Evolutionary conservation across 2,113 vertebrate genomes (phyloP), one percentile per base, ranked within the genome.

Genomic region (Neodon shergylaensis): DNA sequence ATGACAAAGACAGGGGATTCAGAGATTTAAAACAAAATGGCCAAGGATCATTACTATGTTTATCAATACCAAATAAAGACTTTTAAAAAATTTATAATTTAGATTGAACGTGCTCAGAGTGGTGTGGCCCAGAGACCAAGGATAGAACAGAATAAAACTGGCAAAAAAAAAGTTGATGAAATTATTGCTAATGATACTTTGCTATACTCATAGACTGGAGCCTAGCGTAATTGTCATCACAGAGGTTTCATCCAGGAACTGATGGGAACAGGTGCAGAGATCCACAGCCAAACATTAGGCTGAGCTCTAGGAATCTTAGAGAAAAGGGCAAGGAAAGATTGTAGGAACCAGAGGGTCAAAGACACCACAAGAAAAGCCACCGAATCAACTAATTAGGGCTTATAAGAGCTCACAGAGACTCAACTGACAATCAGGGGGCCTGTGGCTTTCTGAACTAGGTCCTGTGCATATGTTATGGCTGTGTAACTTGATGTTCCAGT

Each of bases 1-100:
- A 28, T 52, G n/a, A 61, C 21, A 92, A 92, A 96, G 85, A 42
- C 93, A 91, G 16, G 28, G 33, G 33, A 65, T 16, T 61, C 81
- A 83, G 92, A n/a, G 3, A 1, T 83, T 58, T 85, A 70, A 82
- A 74, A 68, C 74, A 49, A 96, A 95, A 58, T 83, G 65, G 24
- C 11, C 9, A 14, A 74, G 19, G 9, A 63, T 65, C 39, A 26
- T 66, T 24, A 76, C 24, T 88, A 11, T 39, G 70, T 79, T 77
- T 52, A 21, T 42, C 28, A 94, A 13, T 9, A 47, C 39, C 9
- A 74, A 95, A 79, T 70, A 61, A 89, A 21, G 0, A 5, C 28
- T 91, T 92, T 31, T 33, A 70, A 58, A 58, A 81, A 52, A 5
- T 14, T 11, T 17, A 28, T 78, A 89, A 74, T 36, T 93, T 63